Evolutionary conservation across 2,797 vertebrate species (phyloP).

Genomic region (Acrossocheilus wenchowensis): DNA sequence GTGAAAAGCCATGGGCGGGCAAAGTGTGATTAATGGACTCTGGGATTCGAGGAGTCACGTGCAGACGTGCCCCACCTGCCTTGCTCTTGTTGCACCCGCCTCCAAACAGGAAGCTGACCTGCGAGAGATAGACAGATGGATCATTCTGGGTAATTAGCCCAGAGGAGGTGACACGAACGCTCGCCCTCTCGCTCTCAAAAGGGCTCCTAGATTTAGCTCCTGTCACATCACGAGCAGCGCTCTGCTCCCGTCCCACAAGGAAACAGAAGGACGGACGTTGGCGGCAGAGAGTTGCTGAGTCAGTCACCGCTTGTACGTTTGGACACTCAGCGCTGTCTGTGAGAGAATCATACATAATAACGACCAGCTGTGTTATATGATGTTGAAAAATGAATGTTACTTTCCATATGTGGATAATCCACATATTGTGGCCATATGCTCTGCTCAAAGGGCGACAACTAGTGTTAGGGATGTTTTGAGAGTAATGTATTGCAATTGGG

Average conservation of each 20-base stretch:
- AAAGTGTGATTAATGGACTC: constrained; percentile 85
- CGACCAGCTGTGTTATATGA: constrained; percentile 12
- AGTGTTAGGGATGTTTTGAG: background rate
- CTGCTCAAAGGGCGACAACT: background rate
- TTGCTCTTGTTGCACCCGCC: constrained; percentile 57
- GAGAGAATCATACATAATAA: constrained; percentile 19
- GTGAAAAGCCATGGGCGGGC: constrained; percentile 67
- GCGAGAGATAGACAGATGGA: constrained; percentile 62
- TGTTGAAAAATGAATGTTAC: constrained; percentile 15
- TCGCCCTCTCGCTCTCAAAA: constrained; percentile 50
- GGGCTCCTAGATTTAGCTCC: constrained; percentile 34
- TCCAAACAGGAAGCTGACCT: constrained; percentile 66
- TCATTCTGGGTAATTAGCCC: constrained; percentile 64
- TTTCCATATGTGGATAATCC: background rate
- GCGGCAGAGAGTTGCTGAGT: background rate
- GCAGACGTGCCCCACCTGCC: constrained; percentile 59
- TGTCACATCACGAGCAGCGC: background rate
- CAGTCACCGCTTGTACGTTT: background rate
- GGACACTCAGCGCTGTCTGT: background rate
- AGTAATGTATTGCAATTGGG: background rate
- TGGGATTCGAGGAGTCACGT: constrained; percentile 72
- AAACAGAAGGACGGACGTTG: constrained; percentile 5
- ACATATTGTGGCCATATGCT: background rate
- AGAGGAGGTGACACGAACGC: constrained; percentile 26
- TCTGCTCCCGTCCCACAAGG: background rate